Evolutionary conservation across 2,113 vertebrate genomes (phyloP).

Genomic region (Lophotis ruficrista): DNA sequence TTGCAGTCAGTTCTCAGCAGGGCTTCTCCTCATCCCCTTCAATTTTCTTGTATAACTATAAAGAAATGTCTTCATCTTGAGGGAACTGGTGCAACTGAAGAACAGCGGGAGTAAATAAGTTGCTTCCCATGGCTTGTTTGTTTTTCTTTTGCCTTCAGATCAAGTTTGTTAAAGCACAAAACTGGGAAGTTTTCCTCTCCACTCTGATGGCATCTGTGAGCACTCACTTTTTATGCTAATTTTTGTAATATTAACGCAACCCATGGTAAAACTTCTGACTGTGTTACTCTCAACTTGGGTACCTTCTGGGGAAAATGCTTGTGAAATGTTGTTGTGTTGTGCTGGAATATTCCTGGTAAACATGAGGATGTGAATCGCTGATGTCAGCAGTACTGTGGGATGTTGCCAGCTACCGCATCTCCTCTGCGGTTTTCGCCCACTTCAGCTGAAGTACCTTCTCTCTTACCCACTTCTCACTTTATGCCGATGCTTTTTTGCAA

Average conservation of each 20-base stretch:
- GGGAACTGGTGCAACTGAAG: background rate
- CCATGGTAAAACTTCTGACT: background rate
- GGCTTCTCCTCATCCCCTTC: background rate
- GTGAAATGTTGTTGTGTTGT: background rate
- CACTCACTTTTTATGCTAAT: background rate
- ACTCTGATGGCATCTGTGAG: background rate
- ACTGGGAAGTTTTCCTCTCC: background rate
- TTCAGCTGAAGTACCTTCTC: background rate
- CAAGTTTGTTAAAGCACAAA: background rate
- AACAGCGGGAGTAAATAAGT: background rate
- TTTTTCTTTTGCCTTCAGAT: background rate
- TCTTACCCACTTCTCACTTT: background rate
- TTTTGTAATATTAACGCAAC: background rate
- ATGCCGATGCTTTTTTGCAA: background rate
- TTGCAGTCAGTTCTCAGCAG: background rate
- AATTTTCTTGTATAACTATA: background rate
- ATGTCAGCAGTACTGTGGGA: background rate
- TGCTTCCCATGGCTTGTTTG: background rate
- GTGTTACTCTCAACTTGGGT: background rate
- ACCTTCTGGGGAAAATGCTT: background rate
- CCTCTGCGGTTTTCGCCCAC: rapidly evolving
- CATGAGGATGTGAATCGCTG: background rate
- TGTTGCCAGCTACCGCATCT: background rate
- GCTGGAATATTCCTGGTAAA: background rate
- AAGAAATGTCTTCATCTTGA: background rate